Evolutionary conservation across 2,797 vertebrate species (phyloP), one percentile per base, ranked within the genome.

Genomic region (Hirundo rustica): DNA sequence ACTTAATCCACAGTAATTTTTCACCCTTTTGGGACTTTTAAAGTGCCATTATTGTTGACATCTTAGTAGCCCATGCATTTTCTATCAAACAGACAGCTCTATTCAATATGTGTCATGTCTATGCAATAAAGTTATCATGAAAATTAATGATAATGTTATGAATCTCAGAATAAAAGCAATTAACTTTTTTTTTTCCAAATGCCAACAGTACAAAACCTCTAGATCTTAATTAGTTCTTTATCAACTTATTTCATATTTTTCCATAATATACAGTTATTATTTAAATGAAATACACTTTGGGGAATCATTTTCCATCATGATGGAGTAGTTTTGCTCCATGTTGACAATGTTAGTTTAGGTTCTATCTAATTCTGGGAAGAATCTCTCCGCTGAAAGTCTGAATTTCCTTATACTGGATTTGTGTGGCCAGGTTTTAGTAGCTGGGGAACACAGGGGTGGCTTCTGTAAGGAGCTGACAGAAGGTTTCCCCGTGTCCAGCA

Each of bases 91-190:
- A 92, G 82, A 80, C 57, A 89, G 45, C 29, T 92, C 58, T 64
- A 70, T 74, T 93, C 75, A 90, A 34, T 72, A 62, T n/a, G 44
- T 85, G 86, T 85, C 85, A 80, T 40, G 42, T 58, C 78, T 92
- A 58, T 0, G 14, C 44, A 85, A 84, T n/a, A 77, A 96, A 93
- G 57, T 80, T 62, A 83, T 91, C 27, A 61, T 29, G 61, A 91
- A 88, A 94, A 91, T 83, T 87, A 89, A 93, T 78, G 29, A 67
- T 44, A 88, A 89, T 36, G 36, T 79, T 80, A 87, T 45, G 36
- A 92, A 71, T 2, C n/a, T 53, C 74, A 57, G 70, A 93, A 93
- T 78, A 95, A 94, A 94, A 79, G 50, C 73, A 95, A 93, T 93
- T 96, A 95, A 93, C 36, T 75, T 86, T 66, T 85, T 85, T n/a